Evolutionary conservation across 2,888 invertebrate genomes (phyloP), one percentile per base, ranked within the genome.

Genomic region (Sycophila texana): DNA sequence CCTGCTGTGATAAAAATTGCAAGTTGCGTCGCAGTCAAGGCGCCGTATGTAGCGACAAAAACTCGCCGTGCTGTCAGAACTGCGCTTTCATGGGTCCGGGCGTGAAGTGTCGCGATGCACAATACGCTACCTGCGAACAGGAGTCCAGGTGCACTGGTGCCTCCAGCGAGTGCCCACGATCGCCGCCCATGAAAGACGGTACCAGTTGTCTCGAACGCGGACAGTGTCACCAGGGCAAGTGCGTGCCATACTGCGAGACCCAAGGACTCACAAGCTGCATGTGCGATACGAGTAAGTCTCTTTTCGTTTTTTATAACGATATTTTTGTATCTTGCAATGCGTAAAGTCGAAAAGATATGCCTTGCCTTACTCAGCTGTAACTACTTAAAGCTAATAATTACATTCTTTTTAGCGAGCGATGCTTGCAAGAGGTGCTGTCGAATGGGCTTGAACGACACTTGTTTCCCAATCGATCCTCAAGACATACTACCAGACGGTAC

Each of bases 21-120:
- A 96, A 96, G 88, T 91, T 99, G 63, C 93, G 96, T 68, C 93
- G 94, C 83, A 94, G 93, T 87, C 94, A 95, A 88, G 95, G 95
- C n/a, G 97, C 98, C 20, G 95, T 95, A 81, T 98, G 98, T 93
- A 98, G 98, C 89, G 98, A 98, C 89, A 97, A 97, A 91, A 99
- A 99, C 91, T 97, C 97, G 0, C 97, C 98, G 4, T 99, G 99
- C 88, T 99, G 99, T 88, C 95, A 96, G 90, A 95, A 95, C 85
- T 99, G 99, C 88, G 95, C 96, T 87, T 97, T 95, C 89, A 97
- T 98, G 92, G 93, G 94, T 70, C 92, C 93, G 4, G 96, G 95
- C 13, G 93, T 95, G 60, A 96, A 96, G 89, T 98, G 98, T 87
- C 94, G 97, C 71, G 97, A 97, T 87, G 96, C 97, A 0, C 97